Base-by-base conservation (phyloP, 2,797 vertebrate species). In the Gymnodraco acuticeps region DNA sequence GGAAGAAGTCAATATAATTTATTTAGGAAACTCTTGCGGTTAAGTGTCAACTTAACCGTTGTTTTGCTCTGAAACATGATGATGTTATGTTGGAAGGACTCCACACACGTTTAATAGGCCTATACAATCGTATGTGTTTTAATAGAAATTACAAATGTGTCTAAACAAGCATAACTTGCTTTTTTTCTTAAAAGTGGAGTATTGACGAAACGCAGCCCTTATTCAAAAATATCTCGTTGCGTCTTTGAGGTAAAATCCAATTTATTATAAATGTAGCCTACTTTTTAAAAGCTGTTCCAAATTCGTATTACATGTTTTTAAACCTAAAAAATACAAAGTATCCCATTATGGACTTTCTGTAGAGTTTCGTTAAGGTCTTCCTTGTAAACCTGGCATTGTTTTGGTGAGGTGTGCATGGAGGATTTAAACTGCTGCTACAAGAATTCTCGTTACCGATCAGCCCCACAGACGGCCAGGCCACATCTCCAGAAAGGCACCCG, bases 401-500 rank as follows among this genome's bases (percentile, higher is more conserved):
- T 62, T 9, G 47, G 17, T 17, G 51, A 64, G 48, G 48, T 60
- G 71, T 65, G 33, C 33, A 33, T 33, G 27, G 43, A 19, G 27
- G 38, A 38, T 46, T 72, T 46, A 31, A 50, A 14, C 70, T 59
- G 60, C 47, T 64, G 33, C 41, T 64, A 75, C 53, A 67, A 19
- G 8, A 78, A 76, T 62, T 48, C 54, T 66, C 48, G 17, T 58
- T 55, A 14, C 14, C n/a, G 4, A 59, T 53, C 46, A 46, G 11
- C 53, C 55, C 4, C 15, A 58, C n/a, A 78, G 41, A 48, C 73
- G 38, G 48, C 20, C 76, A 70, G 72, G 58, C 66, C 80, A 66
- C 11, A 45, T 48, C 42, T 63, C 16, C 19, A 51, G 53, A 55
- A 64, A 80, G 75, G 78, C 78, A 64, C 79, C 51, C 53, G 66